Percentiles rank a stretch among this genome's conserved stretches.
phyloP scores from a whole-genome alignment of 2,113 vertebrate genomes.

The Chelonoidis abingdonii region DNA sequence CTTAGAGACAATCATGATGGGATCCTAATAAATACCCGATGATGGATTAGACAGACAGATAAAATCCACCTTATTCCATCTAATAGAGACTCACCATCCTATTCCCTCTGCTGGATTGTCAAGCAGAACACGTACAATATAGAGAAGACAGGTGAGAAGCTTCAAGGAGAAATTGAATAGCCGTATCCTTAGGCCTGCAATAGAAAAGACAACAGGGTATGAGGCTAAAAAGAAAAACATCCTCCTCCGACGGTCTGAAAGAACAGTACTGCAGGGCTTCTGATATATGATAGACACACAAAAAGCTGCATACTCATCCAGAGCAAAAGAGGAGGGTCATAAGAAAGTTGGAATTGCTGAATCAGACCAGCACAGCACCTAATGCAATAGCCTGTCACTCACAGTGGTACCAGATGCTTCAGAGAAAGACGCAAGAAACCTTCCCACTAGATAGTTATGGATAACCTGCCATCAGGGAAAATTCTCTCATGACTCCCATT shows the following conservation, averaged over 20 bases:
- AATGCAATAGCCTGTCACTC: background rate
- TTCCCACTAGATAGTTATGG: background rate
- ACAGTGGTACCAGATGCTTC: background rate
- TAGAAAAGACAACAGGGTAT: accelerated
- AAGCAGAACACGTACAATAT: conserved; percentile 91
- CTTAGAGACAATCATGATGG: background rate
- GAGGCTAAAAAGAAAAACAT: background rate
- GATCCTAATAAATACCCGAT: background rate
- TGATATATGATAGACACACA: background rate
- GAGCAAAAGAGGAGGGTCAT: background rate
- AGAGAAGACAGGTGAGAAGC: conserved; percentile 94
- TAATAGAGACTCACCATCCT: conserved; percentile 81
- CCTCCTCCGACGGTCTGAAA: background rate
- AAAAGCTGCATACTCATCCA: background rate
- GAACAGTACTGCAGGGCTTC: background rate
- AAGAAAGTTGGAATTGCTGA: background rate
- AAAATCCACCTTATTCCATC: accelerated
- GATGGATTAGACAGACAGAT: background rate
- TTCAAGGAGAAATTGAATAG: conserved; percentile 97
- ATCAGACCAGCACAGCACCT: background rate
- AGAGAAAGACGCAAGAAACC: background rate
- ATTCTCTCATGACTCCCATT: background rate
- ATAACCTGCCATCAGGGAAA: background rate
- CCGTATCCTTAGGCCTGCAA: conserved; percentile 92
- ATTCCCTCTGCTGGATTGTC: conserved; percentile 82